These are phyloP conservation scores for Prunella himalayana DNA, from an alignment of 2,113 vertebrate species.

Conservation along the genomic window DNA sequence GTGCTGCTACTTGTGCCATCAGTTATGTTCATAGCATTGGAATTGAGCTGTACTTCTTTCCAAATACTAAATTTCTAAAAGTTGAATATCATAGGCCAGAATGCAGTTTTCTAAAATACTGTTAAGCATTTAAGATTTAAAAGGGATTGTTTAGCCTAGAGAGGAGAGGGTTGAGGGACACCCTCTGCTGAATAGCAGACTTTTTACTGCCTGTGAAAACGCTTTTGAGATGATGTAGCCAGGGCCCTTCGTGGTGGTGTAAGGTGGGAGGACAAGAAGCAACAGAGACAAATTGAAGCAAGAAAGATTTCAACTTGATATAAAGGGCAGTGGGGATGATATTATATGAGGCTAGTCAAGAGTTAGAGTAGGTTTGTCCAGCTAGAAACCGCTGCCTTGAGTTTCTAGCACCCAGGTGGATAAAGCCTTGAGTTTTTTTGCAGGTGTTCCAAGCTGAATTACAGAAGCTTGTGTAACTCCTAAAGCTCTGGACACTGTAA, in stretches of 20 bases:
- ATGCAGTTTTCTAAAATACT: neutral
- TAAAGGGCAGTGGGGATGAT: fast-evolving
- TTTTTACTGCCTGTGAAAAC: neutral
- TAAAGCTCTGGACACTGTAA: neutral
- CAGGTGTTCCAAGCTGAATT: neutral
- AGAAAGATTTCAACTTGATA: neutral
- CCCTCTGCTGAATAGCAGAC: neutral
- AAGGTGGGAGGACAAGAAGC: neutral
- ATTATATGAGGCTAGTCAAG: neutral
- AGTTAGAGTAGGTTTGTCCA: neutral
- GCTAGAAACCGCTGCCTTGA: neutral
- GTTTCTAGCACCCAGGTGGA: neutral
- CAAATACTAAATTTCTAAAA: neutral
- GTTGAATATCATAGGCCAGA: neutral
- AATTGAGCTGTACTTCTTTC: neutral
- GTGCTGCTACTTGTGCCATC: neutral
- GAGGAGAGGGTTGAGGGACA: neutral
- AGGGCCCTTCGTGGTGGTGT: neutral
- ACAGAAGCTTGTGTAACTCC: neutral
- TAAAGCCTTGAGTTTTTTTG: neutral
- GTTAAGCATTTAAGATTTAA: neutral
- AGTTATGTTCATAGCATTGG: neutral
- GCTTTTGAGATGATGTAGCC: neutral
- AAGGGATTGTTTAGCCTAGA: neutral
- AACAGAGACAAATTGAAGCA: neutral